Base-by-base conservation (phyloP, 2,888 invertebrate species). In the Rhabditophanes sp. region DNA sequence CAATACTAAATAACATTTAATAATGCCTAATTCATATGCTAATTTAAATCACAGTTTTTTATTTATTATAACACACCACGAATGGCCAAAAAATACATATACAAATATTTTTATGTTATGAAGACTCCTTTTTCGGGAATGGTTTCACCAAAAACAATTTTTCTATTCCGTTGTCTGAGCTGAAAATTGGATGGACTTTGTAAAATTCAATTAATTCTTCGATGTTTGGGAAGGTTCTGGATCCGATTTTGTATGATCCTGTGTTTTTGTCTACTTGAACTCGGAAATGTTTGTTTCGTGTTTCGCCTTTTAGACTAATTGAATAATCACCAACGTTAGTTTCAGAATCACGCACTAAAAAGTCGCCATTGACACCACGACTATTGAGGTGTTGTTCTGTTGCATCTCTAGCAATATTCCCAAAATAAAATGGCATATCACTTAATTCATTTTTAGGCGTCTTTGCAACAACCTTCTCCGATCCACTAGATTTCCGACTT, bases 341-440 rank as follows among this genome's bases (percentile, higher is more conserved):
- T 75, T 96, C 96, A 67, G 87, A 88, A 72, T 93, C 93, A 56
- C 96, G 74, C 63, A 99, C 87, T 65, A 99, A 78, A 74, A 87
- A 99, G 72, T 96, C 93, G 8, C 96, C 96, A 70, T 93, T 85
- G 65, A 82, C 80, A 12, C 87, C 96, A 68, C 82, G 80, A 67
- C 82, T 80, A 72, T 83, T 84, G 66, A 96, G 76, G 67, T 93
- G 75, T 58, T 79, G 78, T 72, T 96, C 93, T 74, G 90, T 90
- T 70, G 90, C 85, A 57, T 81, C 80, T 62, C 96, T 77, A 28
- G 88, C 80, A 65, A 96, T 82, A 67, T 78, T 78, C 40, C 96
- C 96, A 71, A 80, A 93, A 72, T 93, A 96, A 96, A 93, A 96
- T 27, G 82, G 79, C n/a, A n/a, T n/a, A n/a, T n/a, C n/a, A n/a